phyloP scores from a whole-genome alignment of 2,113 vertebrate genomes.

The Hypanus sabinus region DNA sequence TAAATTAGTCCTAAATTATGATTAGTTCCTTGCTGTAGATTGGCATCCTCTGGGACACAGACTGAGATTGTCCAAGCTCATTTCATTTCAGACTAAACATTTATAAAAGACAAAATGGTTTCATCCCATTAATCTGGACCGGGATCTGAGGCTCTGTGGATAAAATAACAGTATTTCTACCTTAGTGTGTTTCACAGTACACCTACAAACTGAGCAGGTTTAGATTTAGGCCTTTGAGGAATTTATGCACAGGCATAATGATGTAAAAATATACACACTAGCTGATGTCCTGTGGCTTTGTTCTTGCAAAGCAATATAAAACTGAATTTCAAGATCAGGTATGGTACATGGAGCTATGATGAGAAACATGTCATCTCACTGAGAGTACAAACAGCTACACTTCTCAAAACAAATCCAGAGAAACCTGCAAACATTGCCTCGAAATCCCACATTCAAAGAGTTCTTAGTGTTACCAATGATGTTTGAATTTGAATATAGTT shows the following conservation, averaged over 20 bases:
- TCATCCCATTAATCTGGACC: conserved; percentile 4
- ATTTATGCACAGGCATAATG: background rate
- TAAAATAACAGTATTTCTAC: conserved; percentile 1
- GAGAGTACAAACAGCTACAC: background rate
- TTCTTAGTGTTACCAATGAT: background rate
- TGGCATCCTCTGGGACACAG: conserved; percentile 22
- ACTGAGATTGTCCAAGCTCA: background rate
- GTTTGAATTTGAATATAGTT: conserved; percentile 25
- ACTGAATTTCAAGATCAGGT: background rate
- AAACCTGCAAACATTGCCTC: background rate
- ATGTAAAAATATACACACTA: background rate
- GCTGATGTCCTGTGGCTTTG: background rate
- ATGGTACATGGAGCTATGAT: background rate
- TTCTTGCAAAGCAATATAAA: background rate
- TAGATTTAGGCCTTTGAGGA: background rate
- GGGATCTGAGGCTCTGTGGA: background rate
- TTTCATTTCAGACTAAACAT: conserved; percentile 29
- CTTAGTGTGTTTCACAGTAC: background rate
- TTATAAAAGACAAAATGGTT: conserved; percentile 6
- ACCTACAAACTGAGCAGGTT: background rate
- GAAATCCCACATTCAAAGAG: background rate
- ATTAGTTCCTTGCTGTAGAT: conserved; percentile 29
- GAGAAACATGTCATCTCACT: background rate
- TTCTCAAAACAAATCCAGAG: background rate
- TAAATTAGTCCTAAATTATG: conserved; percentile 33